Percentiles rank a stretch among this genome's conserved stretches.
phyloP scores from a whole-genome alignment of 1,140 invertebrate genomes.

The Aethina tumida region DNA sequence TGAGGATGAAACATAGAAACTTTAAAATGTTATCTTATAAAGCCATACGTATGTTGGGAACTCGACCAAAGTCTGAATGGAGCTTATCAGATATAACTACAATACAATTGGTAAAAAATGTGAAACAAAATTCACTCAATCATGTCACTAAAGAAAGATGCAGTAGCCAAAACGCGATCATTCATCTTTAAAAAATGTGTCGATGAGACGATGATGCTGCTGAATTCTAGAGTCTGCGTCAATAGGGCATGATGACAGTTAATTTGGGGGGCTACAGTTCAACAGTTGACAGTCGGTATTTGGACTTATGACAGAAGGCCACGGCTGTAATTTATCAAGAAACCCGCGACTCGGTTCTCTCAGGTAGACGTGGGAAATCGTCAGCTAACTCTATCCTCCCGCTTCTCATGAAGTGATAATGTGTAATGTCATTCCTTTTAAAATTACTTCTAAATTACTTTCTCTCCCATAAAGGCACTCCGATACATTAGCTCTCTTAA shows the following conservation, averaged over 20 bases:
- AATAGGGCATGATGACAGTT: slow-evolving; percentile 18
- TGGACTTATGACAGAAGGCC: slow-evolving; percentile 16
- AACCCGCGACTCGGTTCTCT: slow-evolving; percentile 8
- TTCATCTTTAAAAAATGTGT: slow-evolving; percentile 16
- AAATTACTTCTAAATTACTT: too few species aligned
- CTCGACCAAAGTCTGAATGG: too few species aligned
- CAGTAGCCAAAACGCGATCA: slow-evolving; percentile 14
- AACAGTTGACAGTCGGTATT: slow-evolving; percentile 21
- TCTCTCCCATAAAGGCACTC: too few species aligned
- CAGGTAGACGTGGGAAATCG: slow-evolving; percentile 17
- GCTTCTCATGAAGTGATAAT: too few species aligned
- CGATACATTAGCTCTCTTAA: too few species aligned
- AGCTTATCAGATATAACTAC: too few species aligned
- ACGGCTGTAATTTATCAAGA: slow-evolving; percentile 19
- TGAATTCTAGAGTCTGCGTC: slow-evolving; percentile 11
- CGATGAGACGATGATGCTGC: slow-evolving; percentile 17
- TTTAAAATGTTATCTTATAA: too few species aligned
- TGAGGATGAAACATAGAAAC: too few species aligned
- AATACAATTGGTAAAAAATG: too few species aligned
- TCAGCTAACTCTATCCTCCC: too few species aligned
- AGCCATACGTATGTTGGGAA: too few species aligned
- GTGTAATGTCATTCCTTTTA: too few species aligned
- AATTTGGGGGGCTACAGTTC: slow-evolving; percentile 15
- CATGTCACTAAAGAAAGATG: slow-evolving; percentile 6
- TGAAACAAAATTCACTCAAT: slow-evolving; percentile 12